Base-by-base conservation (phyloP, 2,888 invertebrate genomes). In the Phragmatobia fuliginosa region DNA sequence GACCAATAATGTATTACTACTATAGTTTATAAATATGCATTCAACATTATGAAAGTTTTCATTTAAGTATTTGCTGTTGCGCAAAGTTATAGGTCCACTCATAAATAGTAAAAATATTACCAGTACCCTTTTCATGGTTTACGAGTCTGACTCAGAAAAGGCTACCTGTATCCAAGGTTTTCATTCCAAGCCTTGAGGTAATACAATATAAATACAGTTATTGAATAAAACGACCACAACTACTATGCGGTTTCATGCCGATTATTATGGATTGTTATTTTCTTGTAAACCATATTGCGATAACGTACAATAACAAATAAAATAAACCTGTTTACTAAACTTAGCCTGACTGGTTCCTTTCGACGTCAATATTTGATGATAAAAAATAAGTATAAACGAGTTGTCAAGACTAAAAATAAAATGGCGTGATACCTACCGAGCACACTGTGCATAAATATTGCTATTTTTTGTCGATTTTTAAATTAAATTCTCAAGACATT, bases 401-500 rank as follows among this genome's bases (percentile, higher is more conserved):
- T 78, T 78, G 85, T 88, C 90, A 89, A 73, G 73, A 81, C 85
- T 85, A 85, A 83, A 88, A 85, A 87, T 90, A 90, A 87, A 82
- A 82, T 79, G 75, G 80, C 81, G 78, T 76, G 83, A 83, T 83
- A 81, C 80, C 56, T 18, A 52, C 74, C 66, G 45, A 38, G 72
- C 72, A 72, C 76, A 74, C 77, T 66, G 61, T 74, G 67, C 72
- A 62, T 64, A 77, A 63, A 70, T 72, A 60, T 73, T 49, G 60
- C 31, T 71, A 72, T 70, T 76, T 71, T 74, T 72, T 70, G 56
- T 36, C 28, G 18, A 64, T 52, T 52, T 52, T 52, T 16, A 28
- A 61, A 61, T 31, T 25, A 45, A 65, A 31, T 32, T 38, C 25
- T 11, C 11, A 28, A 18, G 11, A 45, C 33, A 32, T 45, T 0